These are phyloP conservation scores for Galagoides demidoff DNA, from an alignment of 2,797 vertebrate genomes.

Conservation along the genomic window DNA sequence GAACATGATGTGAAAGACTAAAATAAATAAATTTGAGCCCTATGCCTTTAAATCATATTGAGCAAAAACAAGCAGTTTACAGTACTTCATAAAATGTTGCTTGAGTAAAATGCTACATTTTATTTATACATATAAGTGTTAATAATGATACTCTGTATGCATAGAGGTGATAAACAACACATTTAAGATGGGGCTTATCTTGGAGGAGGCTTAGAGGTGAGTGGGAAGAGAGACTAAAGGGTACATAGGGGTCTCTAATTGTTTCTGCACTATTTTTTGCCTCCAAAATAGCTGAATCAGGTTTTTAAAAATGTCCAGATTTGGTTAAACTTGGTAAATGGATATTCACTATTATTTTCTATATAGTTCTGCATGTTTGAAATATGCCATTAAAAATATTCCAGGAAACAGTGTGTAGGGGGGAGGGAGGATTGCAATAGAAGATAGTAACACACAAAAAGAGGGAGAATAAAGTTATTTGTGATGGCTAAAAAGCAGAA, in stretches of 20 bases:
- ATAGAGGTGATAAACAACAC: not conserved
- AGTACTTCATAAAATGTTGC: conserved; percentile 33
- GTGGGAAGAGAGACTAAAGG: not conserved
- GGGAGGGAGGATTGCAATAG: not conserved
- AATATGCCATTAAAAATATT: not conserved
- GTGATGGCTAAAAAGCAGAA: not conserved
- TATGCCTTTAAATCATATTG: conserved; percentile 55
- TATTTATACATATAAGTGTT: not conserved
- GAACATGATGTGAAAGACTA: conserved; percentile 37
- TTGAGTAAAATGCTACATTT: conserved; percentile 34
- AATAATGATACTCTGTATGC: not conserved
- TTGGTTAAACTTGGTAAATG: conserved; percentile 19
- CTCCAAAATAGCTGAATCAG: conserved; percentile 4
- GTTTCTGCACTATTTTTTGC: not conserved
- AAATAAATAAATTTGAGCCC: conserved; percentile 66
- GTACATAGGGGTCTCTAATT: not conserved
- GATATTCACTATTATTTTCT: not conserved
- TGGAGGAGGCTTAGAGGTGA: not conserved
- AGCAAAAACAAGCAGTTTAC: conserved; percentile 25
- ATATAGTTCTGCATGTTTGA: not conserved
- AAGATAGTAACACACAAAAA: not conserved
- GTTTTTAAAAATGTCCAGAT: not conserved
- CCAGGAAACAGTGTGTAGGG: not conserved
- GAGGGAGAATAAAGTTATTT: not conserved
- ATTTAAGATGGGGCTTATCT: not conserved